Conservation (phyloP, 2,113 vertebrate species). For the Tyrannus savana region DNA sequence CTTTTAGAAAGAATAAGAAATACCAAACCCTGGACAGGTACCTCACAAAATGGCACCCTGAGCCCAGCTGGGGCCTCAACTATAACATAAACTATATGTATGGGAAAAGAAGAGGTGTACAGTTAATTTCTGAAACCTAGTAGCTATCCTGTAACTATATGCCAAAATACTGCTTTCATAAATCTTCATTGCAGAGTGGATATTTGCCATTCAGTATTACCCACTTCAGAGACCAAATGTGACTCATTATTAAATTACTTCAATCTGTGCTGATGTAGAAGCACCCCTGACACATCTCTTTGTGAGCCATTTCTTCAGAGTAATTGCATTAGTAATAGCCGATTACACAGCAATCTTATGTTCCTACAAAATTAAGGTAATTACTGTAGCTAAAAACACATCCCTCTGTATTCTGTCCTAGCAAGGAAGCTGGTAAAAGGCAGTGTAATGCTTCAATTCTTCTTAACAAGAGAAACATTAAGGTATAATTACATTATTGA, state of each 20-base stretch:
- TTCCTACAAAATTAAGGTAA: conserved; percentile 72
- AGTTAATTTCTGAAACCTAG: background rate
- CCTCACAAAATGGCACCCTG: background rate
- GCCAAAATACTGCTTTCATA: conserved; percentile 32
- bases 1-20: background rate
- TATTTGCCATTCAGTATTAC: conserved; percentile 53
- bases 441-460: conserved; percentile 29
- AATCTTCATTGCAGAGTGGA: conserved; percentile 38
- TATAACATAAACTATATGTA: background rate
- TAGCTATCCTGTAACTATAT: background rate
- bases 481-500: conserved; percentile 55
- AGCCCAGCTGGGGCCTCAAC: background rate
- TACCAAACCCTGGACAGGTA: background rate
- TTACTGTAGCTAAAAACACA: conserved; percentile 63
- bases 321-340: conserved; percentile 72
- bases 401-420: conserved; percentile 50
- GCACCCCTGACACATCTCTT: conserved; percentile 54
- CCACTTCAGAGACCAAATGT: conserved; percentile 64
- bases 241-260: conserved; percentile 72
- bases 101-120: background rate
- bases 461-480: conserved; percentile 53
- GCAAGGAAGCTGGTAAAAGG: conserved; percentile 42
- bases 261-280: conserved; percentile 56
- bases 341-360: conserved; percentile 63
- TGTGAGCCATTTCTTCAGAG: conserved; percentile 61